A percentile compares a stretch with the other conserved stretches of the same genome.
These are phyloP conservation scores for Pangasianodon hypophthalmus DNA, from an alignment of 2,113 vertebrate genomes.

Conservation along the genomic window DNA sequence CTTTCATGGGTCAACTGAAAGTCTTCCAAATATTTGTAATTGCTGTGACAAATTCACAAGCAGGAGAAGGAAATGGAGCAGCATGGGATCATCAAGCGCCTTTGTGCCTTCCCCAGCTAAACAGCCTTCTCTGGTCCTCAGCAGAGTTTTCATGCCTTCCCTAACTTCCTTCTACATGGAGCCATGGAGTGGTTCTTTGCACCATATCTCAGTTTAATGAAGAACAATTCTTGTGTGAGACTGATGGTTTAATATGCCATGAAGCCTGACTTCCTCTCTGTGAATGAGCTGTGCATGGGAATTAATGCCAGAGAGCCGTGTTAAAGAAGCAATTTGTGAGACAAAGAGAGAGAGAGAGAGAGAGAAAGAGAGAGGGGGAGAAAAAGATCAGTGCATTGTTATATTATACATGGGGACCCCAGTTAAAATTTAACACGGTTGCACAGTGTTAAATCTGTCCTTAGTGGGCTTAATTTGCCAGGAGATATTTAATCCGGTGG, in stretches of 20 bases:
- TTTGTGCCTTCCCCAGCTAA: not conserved
- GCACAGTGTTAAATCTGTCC: not conserved
- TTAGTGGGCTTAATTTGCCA: not conserved
- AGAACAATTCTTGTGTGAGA: not conserved
- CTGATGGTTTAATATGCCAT: constrained; percentile 11
- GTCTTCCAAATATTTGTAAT: not conserved
- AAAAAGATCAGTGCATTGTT: not conserved
- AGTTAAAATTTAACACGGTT: not conserved
- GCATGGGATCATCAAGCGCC: not conserved
- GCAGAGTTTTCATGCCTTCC: not conserved
- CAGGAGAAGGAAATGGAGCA: not conserved
- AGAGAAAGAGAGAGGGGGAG: not conserved
- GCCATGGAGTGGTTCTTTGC: not conserved
- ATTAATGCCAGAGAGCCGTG: not conserved
- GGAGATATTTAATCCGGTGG: not conserved
- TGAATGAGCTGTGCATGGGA: not conserved
- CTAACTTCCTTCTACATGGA: not conserved
- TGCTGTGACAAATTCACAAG: not conserved
- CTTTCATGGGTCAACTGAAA: not conserved
- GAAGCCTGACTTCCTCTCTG: not conserved
- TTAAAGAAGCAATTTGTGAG: constrained; percentile 2
- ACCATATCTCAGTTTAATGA: not conserved
- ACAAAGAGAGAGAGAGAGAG: not conserved
- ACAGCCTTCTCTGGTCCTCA: not conserved
- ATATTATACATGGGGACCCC: not conserved